A percentile compares a stretch with the other conserved stretches of the same genome.
Conservation (phyloP, 2,113 vertebrate genomes). For the Xyrauchen texanus region DNA sequence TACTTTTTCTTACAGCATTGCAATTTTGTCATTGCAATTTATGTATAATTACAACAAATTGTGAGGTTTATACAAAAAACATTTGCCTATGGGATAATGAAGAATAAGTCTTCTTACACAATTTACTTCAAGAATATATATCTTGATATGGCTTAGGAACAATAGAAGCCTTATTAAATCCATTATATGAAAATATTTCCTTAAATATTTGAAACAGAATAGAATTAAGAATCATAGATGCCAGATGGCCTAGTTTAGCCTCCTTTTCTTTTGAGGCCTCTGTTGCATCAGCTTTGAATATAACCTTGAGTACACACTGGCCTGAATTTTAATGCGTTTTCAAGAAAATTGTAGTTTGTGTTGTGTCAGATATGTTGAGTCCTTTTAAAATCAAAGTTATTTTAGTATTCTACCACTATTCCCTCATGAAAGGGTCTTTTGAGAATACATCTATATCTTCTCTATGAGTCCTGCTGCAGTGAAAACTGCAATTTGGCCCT, state of each 20-base stretch:
- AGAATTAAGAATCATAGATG: constrained; percentile 19
- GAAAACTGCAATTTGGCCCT: too few relatives aligned
- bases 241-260: not conserved
- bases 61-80: too few relatives aligned
- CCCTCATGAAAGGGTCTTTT: constrained; percentile 19
- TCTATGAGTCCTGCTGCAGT: too few relatives aligned
- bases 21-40: too few relatives aligned
- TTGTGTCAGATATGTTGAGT: not conserved
- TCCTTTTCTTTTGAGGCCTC: not conserved
- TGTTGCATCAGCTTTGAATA: constrained; percentile 24
- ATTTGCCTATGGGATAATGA: too few relatives aligned
- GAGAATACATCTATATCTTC: not conserved
- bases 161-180: not conserved
- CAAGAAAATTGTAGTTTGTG: constrained; percentile 4
- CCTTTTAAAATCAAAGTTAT: not conserved
- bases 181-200: not conserved
- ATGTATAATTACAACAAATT: too few relatives aligned
- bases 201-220: not conserved
- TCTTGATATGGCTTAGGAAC: not conserved
- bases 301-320: constrained; percentile 20
- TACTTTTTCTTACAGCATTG: too few relatives aligned
- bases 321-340: constrained; percentile 18
- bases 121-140: too few relatives aligned
- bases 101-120: too few relatives aligned
- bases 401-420: constrained; percentile 28